Evolutionary conservation across 2,113 vertebrate species (phyloP), one percentile per base, ranked within the genome.

Genomic region (Cyanoramphus novaezelandiae): DNA sequence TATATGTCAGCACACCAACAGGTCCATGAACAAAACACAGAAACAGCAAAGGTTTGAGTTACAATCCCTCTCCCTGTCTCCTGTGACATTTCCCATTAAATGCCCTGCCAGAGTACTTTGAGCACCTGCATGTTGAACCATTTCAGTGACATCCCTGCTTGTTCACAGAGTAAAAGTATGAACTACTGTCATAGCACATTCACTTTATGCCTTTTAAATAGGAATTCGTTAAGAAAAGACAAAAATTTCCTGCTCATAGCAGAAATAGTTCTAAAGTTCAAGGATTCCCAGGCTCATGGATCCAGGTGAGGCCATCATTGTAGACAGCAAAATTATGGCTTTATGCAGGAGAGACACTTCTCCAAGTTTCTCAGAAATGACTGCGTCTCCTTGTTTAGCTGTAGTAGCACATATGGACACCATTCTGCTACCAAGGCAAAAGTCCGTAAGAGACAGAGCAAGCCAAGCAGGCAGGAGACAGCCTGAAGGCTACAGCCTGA

Each of bases 81-180:
- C 46, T 62, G 24, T 13, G 31, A 63, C 23, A 63, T 77, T 92
- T 82, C 72, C 47, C 43, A 25, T 52, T 46, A 67, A 25, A 69
- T 2, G 0, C 35, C 15, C 60, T 64, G 29, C 13, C 62, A 88
- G 55, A 2, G 0, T 31, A 53, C 2, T 1, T 10, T 35, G 13
- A 90, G 33, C 41, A 77, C 59, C 31, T 55, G 52, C 55, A 20
- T 5, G 15, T 9, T 47, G 39, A 86, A 31, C 63, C 84, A 52
- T 50, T 81, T 83, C 59, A 52, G 74, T 33, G 82, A 57, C 25
- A 69, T 35, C 12, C 35, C 29, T 0, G 1, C 13, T 53, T 77
- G 63, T 62, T 92, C 68, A 57, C 53, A 23, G 24, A 24, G 25
- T 37, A 63, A 75, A 79, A 20, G 6, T 17, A 23, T 7, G 27